These are phyloP conservation scores for Tympanuchus pallidicinctus DNA, from an alignment of 2,113 vertebrate genomes.

Conservation along the genomic window DNA sequence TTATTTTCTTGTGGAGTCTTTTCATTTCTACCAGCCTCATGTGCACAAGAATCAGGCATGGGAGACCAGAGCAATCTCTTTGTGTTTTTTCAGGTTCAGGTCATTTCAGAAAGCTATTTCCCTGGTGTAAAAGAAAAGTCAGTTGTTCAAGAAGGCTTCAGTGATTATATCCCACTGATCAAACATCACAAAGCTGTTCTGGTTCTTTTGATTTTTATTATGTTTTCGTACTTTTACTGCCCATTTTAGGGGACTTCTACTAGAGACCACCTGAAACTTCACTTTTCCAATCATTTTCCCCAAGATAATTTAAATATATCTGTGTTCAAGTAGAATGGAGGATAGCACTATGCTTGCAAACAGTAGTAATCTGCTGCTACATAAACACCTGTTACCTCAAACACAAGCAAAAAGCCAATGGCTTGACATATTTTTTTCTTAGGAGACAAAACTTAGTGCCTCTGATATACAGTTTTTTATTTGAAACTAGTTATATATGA, in stretches of 20 bases:
- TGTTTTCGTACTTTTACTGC: neutral
- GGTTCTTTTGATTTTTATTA: neutral
- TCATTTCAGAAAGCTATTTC: neutral
- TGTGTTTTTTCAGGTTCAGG: neutral
- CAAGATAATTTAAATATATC: neutral
- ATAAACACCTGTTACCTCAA: neutral
- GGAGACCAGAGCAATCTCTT: neutral
- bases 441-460: neutral
- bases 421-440: neutral
- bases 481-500: neutral
- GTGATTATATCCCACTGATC: neutral
- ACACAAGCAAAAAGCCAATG: neutral
- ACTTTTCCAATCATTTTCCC: neutral
- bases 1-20: neutral
- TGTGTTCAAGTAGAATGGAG: neutral
- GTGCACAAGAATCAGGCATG: neutral
- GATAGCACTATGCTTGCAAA: accelerated
- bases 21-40: neutral
- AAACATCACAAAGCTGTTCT: neutral
- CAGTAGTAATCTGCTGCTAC: neutral
- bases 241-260: neutral
- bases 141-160: neutral
- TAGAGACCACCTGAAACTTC: neutral
- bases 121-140: neutral
- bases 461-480: neutral